Evolutionary conservation across 2,113 vertebrate genomes (phyloP).

Genomic region (Mastomys natalensis): DNA sequence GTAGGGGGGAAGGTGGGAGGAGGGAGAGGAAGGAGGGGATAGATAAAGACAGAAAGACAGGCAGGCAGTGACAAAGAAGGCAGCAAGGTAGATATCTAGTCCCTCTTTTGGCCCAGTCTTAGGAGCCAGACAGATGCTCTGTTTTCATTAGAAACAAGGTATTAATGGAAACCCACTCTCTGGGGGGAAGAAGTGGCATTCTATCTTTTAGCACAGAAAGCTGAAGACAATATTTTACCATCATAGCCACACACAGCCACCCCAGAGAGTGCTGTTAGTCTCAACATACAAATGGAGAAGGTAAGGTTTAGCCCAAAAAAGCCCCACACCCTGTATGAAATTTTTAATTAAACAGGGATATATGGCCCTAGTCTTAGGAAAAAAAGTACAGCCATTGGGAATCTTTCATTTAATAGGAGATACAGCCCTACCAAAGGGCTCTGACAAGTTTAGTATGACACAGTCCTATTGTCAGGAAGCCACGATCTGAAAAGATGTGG

Average conservation of each 20-base stretch:
- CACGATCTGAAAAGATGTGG: background rate
- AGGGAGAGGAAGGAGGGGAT: too few species aligned
- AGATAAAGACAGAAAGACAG: background rate
- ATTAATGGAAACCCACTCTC: background rate
- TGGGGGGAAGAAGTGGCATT: background rate
- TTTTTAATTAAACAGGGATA: background rate
- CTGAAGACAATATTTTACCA: background rate
- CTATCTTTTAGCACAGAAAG: background rate
- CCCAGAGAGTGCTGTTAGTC: background rate
- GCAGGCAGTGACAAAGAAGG: background rate
- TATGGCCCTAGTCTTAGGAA: background rate
- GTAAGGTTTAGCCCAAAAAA: background rate
- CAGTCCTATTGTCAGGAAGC: background rate
- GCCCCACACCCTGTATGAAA: background rate
- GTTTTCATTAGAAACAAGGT: background rate
- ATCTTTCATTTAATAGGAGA: background rate
- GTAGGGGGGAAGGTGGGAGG: accelerated
- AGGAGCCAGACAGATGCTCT: too few species aligned
- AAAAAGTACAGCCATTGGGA: background rate
- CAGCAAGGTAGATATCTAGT: background rate
- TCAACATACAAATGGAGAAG: background rate
- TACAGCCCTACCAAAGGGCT: background rate
- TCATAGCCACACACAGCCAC: background rate
- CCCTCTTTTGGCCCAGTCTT: background rate
- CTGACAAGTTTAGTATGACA: background rate